Base-by-base conservation (phyloP, 2,797 vertebrate species). In the Margarornis squamiger region DNA sequence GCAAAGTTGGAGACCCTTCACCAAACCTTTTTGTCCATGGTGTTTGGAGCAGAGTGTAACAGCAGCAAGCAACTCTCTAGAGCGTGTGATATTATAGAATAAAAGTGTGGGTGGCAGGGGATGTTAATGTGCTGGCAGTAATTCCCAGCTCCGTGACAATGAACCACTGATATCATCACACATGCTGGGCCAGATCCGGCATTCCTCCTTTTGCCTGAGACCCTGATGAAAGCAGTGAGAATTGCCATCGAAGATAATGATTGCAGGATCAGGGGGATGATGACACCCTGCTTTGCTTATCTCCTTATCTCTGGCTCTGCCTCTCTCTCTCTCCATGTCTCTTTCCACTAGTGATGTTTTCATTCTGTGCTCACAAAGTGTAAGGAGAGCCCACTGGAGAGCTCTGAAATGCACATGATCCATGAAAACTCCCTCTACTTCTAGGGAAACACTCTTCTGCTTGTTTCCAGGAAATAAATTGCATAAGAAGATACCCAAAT, bases 121-220 rank as follows among this genome's bases (percentile, higher is more conserved):
- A 62, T 93, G 88, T 85, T 82, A 95, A 67, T 4, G 0, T 45
- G 38, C 83, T 92, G 90, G 93, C 94, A 94, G 80, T 92, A 92
- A 93, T 95, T 95, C 90, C 86, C 80, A 90, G 90, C 88, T 94
- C 95, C 4, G 5, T 93, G 95, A 96, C 94, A 92, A 71, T 68
- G 95, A 95, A 71, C 80, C 51, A 65, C 88, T 92, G 93, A 95
- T 95, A 96, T 39, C 52, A 88, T 94, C 75, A 62, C 54, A 26
- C 61, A 84, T 30, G 41, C 91, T 71, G 86, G 90, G 91, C 90
- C 73, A 57, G 85, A 90, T 96, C 86, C 26, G 0, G 72, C 30
- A 41, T 90, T 94, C 67, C 63, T 93, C 16, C 74, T 95, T 71
- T 82, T 84, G 55, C 88, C 65, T 81, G 91, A 82, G 73, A 91